These are phyloP conservation scores for Kryptopterus vitreolus DNA, from an alignment of 2,797 vertebrate species.

Conservation along the genomic window DNA sequence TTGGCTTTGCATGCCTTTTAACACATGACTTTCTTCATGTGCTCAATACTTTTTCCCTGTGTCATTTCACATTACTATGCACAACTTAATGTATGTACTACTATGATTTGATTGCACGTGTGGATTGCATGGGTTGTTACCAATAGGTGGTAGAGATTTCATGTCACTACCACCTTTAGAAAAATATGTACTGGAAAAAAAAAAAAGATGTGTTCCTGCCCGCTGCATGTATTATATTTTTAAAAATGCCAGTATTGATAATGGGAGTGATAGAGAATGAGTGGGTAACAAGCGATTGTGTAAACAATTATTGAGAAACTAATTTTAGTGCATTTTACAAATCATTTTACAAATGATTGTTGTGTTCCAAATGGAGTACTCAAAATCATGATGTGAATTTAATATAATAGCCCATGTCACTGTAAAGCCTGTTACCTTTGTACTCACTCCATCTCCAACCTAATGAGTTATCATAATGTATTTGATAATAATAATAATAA, in stretches of 20 bases:
- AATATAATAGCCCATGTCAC: background rate
- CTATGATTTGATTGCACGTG: too few species aligned
- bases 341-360: too few species aligned
- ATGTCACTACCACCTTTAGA: too few species aligned
- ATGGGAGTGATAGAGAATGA: background rate
- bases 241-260: background rate
- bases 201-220: too few species aligned
- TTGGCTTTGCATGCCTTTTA: too few species aligned
- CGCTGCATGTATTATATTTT: background rate
- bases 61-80: too few species aligned
- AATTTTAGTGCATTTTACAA: constrained; percentile 7
- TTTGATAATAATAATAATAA: background rate
- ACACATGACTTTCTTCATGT: too few species aligned
- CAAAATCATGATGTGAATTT: background rate
- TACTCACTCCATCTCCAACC: background rate
- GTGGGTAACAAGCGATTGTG: constrained; percentile 2
- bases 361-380: background rate
- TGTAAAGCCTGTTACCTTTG: background rate
- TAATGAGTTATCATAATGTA: background rate
- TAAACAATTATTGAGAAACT: background rate
- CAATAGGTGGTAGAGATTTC: too few species aligned
- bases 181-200: too few species aligned
- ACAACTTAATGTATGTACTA: too few species aligned
- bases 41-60: too few species aligned
- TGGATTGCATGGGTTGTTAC: too few species aligned